Percentiles rank a stretch among this genome's conserved stretches.
Evolutionary conservation across 2,888 invertebrate species (phyloP).

Genomic region (Chrysina gloriosa): DNA sequence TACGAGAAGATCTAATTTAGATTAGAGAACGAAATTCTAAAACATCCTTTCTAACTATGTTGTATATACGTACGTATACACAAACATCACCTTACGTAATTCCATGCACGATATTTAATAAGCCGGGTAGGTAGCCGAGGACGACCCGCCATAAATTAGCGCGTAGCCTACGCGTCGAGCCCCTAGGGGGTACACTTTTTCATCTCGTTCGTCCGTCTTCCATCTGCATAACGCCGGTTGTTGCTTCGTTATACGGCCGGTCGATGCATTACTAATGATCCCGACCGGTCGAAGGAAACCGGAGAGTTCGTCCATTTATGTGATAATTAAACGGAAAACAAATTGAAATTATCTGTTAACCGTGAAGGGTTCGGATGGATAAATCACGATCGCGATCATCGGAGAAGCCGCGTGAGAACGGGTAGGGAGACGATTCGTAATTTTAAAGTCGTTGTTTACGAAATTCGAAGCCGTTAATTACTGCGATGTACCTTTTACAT

Average conservation of each 20-base stretch:
- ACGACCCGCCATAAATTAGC: slow-evolving; percentile 56
- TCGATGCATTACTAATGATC: slow-evolving; percentile 54
- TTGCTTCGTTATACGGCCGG: too few relatives aligned
- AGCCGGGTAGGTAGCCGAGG: slow-evolving; percentile 6
- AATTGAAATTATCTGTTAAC: slow-evolving; percentile 59
- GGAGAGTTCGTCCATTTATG: slow-evolving; percentile 56
- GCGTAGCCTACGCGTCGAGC: slow-evolving; percentile 50
- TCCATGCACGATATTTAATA: slow-evolving; percentile 17
- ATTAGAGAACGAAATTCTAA: not conserved
- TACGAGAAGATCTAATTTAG: too few relatives aligned
- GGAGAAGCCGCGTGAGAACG: not conserved
- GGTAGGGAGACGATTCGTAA: slow-evolving; percentile 25
- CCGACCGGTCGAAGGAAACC: slow-evolving; percentile 53
- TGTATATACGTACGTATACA: too few relatives aligned
- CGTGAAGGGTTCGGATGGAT: slow-evolving; percentile 49
- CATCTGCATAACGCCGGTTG: slow-evolving; percentile 58
- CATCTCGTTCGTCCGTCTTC: slow-evolving; percentile 56
- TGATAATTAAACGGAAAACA: slow-evolving; percentile 59
- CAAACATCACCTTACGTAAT: not conserved
- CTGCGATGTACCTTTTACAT: too few relatives aligned
- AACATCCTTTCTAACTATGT: too few relatives aligned
- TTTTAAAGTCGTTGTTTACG: slow-evolving; percentile 43
- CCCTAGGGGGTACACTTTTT: slow-evolving; percentile 58
- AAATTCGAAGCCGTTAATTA: slow-evolving; percentile 1
- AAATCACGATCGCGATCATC: not conserved